These are phyloP conservation scores for Ormyrus nitidulus DNA, from an alignment of 2,888 invertebrate species.

Conservation along the genomic window DNA sequence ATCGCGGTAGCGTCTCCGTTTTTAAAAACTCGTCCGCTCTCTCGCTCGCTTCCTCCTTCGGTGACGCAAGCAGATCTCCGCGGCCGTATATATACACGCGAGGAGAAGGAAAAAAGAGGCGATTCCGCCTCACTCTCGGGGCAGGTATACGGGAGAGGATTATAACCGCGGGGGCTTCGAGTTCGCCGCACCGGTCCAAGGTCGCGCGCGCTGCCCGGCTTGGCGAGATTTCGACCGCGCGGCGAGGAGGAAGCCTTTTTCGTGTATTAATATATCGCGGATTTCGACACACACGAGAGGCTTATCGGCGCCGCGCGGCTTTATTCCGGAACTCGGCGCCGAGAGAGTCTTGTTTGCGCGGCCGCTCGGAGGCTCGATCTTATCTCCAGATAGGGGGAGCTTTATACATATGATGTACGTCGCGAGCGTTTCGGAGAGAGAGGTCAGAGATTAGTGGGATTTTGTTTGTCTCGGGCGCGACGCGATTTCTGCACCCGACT, in stretches of 20 bases:
- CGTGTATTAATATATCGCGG: background rate
- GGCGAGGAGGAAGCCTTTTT: too few relatives aligned
- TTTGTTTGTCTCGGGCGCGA: too few relatives aligned
- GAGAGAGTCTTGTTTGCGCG: background rate
- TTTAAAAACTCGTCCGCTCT: conserved; percentile 10
- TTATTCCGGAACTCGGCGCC: conserved; percentile 1
- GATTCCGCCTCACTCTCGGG: background rate
- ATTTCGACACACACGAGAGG: conserved; percentile 31
- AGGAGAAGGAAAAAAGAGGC: background rate
- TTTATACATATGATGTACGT: background rate
- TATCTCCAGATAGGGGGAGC: conserved; percentile 20
- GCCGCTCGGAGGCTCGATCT: conserved; percentile 16
- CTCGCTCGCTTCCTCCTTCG: too few relatives aligned
- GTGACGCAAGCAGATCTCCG: too few relatives aligned
- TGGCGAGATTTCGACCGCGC: too few relatives aligned
- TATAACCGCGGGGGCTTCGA: background rate
- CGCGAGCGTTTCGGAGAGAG: background rate
- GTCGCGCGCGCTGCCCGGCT: conserved; percentile 51
- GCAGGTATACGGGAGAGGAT: background rate
- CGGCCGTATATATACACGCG: too few relatives aligned
- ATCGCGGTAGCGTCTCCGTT: background rate
- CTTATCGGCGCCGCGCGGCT: background rate
- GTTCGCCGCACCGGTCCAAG: conserved; percentile 67
- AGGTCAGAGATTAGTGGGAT: too few relatives aligned
- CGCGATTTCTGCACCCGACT: too few relatives aligned